Conservation (phyloP, 2,888 invertebrate species). For the Anthrax anthrax region DNA sequence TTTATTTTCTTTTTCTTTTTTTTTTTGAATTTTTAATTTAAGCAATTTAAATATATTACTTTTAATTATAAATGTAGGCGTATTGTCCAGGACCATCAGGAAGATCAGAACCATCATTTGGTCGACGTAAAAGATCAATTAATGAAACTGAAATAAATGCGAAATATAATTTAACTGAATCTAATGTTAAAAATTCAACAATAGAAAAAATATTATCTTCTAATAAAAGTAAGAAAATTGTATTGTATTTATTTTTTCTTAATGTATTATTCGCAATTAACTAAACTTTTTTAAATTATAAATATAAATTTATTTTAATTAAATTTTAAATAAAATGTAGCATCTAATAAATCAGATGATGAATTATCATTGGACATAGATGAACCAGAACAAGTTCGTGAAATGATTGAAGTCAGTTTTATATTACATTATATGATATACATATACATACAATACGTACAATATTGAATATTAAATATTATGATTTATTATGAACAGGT, state of each 20-base stretch:
- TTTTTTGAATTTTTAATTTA: too few relatives aligned
- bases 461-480: background rate
- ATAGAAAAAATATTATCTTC: background rate
- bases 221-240: constrained; percentile 13
- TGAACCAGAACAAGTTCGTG: constrained; percentile 62
- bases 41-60: background rate
- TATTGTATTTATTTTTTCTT: constrained; percentile 16
- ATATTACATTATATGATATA: too few relatives aligned
- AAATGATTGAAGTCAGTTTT: constrained; percentile 65
- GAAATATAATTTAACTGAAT: background rate
- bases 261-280: too few relatives aligned
- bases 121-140: constrained; percentile 46
- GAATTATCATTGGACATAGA: constrained; percentile 16
- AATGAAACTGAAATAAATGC: constrained; percentile 23
- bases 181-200: background rate
- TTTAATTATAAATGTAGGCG: constrained; percentile 45
- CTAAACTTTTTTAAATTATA: background rate
- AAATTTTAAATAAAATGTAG: too few relatives aligned
- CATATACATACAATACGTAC: too few relatives aligned
- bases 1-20: too few relatives aligned
- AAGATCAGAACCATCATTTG: constrained; percentile 69
- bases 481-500: constrained; percentile 40
- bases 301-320: too few relatives aligned
- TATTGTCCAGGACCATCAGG: constrained; percentile 70
- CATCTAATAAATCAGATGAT: background rate